Base-by-base conservation (phyloP, 2,797 vertebrate genomes). In the Enteromius paludinosus region DNA sequence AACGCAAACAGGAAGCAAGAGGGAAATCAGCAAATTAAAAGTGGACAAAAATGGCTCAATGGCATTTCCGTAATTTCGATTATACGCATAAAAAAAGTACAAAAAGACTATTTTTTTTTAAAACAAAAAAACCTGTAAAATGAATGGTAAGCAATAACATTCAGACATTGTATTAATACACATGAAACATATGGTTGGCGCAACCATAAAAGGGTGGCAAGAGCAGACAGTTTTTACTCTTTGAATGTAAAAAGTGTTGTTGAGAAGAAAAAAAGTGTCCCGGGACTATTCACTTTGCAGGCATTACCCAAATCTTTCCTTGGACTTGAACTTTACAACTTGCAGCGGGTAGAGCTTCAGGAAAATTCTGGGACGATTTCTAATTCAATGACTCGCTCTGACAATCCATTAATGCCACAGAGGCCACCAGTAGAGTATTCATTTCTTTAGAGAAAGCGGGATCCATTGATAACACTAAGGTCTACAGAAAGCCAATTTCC, bases 41-140 rank as follows among this genome's bases (percentile, higher is more conserved):
- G 68, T 47, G 72, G 59, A 43, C 45, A 66, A 76, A 70, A 84
- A 88, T 89, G 92, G 92, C 92, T 93, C 93, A 93, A 88, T 84
- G 87, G 90, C 74, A 70, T 86, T 78, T 88, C 17, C 70, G 88
- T 74, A 79, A 85, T 84, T 85, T 84, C 45, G 83, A 89, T 86
- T 87, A 88, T 86, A 89, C 82, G 84, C 82, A 80, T 79, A 84
- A 81, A 83, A 43, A 89, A 87, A 83, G 87, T 87, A 86, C 87
- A 85, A 90, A 30, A 90, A 87, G 74, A 85, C 61, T 70, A 81
- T 79, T 86, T 62, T 56, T 69, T n/a, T n/a, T n/a, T n/a, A 59
- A 59, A 61, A 25, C 45, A 49, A 66, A 56, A 10, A 76, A 78
- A 68, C 10, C 15, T 54, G 25, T 66, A 70, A 65, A 78, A 81